phyloP scores from a whole-genome alignment of 2,113 vertebrate genomes.

The Nyctibius bracteatus region DNA sequence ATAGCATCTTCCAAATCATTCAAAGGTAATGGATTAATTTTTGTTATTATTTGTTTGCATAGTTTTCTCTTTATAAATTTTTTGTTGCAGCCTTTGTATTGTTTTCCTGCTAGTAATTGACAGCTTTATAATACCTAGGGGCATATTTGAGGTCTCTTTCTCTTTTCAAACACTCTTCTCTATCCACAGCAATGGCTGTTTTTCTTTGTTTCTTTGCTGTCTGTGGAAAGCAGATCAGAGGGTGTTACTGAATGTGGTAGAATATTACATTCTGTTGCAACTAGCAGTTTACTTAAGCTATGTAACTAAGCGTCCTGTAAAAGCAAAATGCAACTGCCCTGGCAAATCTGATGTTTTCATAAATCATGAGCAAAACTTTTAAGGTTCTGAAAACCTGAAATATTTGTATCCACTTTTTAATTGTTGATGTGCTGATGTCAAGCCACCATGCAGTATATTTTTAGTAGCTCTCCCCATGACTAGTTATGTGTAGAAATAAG shows the following conservation, averaged over 20 bases:
- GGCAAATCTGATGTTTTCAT: constrained; percentile 57
- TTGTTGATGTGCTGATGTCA: constrained; percentile 79
- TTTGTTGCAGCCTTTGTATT: constrained; percentile 68
- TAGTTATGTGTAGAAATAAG: constrained; percentile 72
- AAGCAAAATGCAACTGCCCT: constrained; percentile 67
- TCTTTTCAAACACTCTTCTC: constrained; percentile 74
- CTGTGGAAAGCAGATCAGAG: constrained; percentile 78
- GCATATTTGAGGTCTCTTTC: constrained; percentile 75
- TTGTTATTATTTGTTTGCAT: constrained; percentile 37
- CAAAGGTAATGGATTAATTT: neutral
- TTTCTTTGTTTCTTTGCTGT: constrained; percentile 80
- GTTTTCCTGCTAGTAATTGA: constrained; percentile 74
- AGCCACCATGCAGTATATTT: constrained; percentile 70
- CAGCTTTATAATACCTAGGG: constrained; percentile 75
- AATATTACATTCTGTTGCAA: constrained; percentile 72
- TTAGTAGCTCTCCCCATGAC: constrained; percentile 70
- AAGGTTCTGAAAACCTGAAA: constrained; percentile 67
- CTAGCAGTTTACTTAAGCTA: constrained; percentile 68
- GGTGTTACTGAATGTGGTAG: constrained; percentile 56
- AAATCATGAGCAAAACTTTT: constrained; percentile 62
- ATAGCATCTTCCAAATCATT: neutral
- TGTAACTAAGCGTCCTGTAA: constrained; percentile 57
- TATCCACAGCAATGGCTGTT: constrained; percentile 69
- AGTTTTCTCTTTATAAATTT: constrained; percentile 57
- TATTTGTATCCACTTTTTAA: constrained; percentile 77